These are phyloP conservation scores for Trissolcus japonicus DNA, from an alignment of 2,888 invertebrate species.

Conservation along the genomic window DNA sequence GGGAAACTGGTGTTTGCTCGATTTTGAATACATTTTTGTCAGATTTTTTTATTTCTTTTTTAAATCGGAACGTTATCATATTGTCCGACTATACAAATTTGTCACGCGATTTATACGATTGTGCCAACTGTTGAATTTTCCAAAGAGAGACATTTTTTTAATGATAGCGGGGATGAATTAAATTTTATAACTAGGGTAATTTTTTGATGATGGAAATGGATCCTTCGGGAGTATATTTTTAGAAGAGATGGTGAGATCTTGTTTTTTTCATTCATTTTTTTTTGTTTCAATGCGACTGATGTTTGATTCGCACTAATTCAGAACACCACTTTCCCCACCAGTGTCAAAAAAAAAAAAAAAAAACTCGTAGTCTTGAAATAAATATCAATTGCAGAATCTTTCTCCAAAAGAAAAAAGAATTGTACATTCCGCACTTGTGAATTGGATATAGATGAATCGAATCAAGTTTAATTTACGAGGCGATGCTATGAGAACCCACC, in stretches of 20 bases:
- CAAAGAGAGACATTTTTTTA: neutral
- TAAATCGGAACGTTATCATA: no score
- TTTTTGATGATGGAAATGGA: no score
- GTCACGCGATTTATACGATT: no score
- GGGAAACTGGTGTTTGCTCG: constrained; percentile 32
- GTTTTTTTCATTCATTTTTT: constrained; percentile 5
- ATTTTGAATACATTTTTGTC: neutral
- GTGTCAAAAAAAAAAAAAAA: constrained; percentile 40
- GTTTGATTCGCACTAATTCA: neutral
- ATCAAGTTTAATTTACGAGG: no score
- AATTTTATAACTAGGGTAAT: no score
- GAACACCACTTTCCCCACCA: constrained; percentile 20
- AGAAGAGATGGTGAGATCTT: no score
- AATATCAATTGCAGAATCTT: constrained; percentile 36
- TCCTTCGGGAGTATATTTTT: no score
- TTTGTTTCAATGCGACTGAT: no score
- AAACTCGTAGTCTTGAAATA: constrained; percentile 46
- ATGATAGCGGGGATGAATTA: no score
- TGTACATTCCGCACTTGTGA: constrained; percentile 33
- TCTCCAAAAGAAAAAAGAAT: constrained; percentile 29
- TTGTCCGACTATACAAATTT: no score
- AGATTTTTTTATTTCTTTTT: neutral
- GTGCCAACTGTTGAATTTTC: neutral
- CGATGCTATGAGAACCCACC: no score
- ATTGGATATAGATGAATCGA: neutral